These are phyloP conservation scores for Formica selysi DNA, from an alignment of 1,140 invertebrate genomes.

Conservation along the genomic window DNA sequence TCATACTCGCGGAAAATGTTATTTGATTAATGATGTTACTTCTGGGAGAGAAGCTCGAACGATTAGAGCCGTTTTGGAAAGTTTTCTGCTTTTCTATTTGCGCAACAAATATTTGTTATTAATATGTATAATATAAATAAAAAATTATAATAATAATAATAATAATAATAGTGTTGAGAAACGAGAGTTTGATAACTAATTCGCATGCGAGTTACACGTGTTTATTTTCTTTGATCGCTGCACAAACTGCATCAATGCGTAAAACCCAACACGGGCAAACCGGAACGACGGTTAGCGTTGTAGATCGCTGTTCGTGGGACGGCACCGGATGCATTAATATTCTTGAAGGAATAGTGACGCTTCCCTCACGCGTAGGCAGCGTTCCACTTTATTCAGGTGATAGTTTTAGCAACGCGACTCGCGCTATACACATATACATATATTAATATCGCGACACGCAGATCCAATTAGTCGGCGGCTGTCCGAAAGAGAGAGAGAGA, in stretches of 20 bases:
- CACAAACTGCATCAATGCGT: not conserved
- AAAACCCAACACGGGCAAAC: slow-evolving; percentile 24
- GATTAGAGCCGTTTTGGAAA: not conserved
- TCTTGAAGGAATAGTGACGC: slow-evolving; percentile 45
- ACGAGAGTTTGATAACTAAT: not conserved
- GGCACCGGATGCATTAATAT: slow-evolving; percentile 73
- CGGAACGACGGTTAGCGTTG: slow-evolving; percentile 21
- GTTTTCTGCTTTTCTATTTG: not conserved
- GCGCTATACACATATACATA: not conserved
- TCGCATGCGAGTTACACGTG: not conserved
- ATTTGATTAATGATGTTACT: slow-evolving; percentile 49
- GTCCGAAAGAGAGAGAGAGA: not conserved
- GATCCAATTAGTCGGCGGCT: slow-evolving; percentile 39
- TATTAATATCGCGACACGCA: slow-evolving; percentile 38
- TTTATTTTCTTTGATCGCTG: not conserved
- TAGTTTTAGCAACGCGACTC: slow-evolving; percentile 9
- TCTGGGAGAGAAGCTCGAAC: not conserved
- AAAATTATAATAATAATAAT: not conserved
- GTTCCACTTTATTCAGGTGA: slow-evolving; percentile 66
- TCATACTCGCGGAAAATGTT: slow-evolving; percentile 1
- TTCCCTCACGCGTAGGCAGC: slow-evolving; percentile 50
- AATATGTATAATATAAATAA: not conserved
- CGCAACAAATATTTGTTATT: not conserved
- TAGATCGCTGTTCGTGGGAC: slow-evolving; percentile 35
- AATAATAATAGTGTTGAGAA: not conserved